phyloP scores from a whole-genome alignment of 2,888 invertebrate genomes.

The Selenia dentaria region DNA sequence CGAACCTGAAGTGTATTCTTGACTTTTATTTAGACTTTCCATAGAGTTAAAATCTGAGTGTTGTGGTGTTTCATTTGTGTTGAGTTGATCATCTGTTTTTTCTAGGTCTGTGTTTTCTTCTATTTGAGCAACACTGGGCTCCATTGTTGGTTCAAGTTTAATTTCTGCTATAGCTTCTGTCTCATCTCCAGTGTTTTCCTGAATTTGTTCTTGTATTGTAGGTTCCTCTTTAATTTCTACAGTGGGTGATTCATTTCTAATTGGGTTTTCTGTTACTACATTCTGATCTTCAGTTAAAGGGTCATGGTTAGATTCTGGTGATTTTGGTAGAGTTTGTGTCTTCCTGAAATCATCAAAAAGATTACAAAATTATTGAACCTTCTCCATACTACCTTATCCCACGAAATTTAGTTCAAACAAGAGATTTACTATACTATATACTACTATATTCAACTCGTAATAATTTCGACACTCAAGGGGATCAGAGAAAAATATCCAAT shows the following conservation, averaged over 20 bases:
- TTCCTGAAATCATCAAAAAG: constrained; percentile 36
- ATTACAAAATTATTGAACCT: background rate
- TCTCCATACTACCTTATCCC: no score
- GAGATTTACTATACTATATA: no score
- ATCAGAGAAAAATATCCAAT: no score
- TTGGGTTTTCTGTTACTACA: background rate
- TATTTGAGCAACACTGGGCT: no score
- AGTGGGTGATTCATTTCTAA: background rate
- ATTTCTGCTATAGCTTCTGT: no score
- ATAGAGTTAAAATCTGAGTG: no score
- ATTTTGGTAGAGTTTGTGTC: constrained; percentile 1
- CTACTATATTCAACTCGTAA: no score
- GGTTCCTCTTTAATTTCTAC: constrained; percentile 1
- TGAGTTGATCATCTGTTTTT: background rate
- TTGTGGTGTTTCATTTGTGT: background rate
- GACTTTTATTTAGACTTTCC: no score
- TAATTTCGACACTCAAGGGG: no score
- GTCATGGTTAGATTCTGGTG: constrained; percentile 1
- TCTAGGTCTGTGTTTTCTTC: background rate
- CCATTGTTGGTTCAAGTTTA: no score
- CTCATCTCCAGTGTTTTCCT: background rate
- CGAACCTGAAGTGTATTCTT: no score
- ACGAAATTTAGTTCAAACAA: no score
- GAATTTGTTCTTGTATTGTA: background rate
- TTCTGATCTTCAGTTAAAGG: constrained; percentile 13